A percentile compares a stretch with the other conserved stretches of the same genome.
These are phyloP conservation scores for Cheirogaleus medius DNA, from an alignment of 2,113 vertebrate genomes.

Conservation along the genomic window DNA sequence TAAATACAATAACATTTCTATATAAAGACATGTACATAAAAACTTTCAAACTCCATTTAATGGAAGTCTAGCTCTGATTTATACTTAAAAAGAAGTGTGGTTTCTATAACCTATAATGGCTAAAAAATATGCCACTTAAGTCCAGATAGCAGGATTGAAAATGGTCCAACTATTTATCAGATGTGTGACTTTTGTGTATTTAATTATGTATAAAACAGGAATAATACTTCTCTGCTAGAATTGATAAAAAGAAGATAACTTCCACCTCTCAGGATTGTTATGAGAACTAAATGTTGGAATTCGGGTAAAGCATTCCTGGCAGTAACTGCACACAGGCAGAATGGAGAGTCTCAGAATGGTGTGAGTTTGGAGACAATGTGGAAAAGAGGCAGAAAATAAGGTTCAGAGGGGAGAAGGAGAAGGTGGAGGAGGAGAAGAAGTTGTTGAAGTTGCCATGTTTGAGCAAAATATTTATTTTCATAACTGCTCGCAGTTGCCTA, in stretches of 20 bases:
- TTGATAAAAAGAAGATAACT: background rate
- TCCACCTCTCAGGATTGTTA: background rate
- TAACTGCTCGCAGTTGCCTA: background rate
- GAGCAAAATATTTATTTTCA: background rate
- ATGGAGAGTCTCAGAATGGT: background rate
- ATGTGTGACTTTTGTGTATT: background rate
- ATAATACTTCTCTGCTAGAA: background rate
- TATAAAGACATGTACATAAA: background rate
- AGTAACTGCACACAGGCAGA: background rate
- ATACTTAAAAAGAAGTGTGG: background rate
- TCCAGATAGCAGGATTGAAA: background rate
- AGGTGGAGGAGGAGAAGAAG: background rate
- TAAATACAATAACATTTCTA: background rate
- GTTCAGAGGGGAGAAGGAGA: rapidly evolving
- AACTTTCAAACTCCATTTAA: background rate
- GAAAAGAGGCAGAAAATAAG: background rate
- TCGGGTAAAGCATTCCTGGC: background rate
- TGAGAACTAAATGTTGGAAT: background rate
- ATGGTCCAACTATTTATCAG: background rate
- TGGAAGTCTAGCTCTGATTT: background rate
- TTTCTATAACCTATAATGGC: background rate
- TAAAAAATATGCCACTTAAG: background rate
- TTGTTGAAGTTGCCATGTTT: background rate
- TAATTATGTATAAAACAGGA: background rate
- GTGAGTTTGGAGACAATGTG: background rate